These are phyloP conservation scores for Oryzias curvinotus DNA, from an alignment of 2,113 vertebrate genomes.

Conservation along the genomic window DNA sequence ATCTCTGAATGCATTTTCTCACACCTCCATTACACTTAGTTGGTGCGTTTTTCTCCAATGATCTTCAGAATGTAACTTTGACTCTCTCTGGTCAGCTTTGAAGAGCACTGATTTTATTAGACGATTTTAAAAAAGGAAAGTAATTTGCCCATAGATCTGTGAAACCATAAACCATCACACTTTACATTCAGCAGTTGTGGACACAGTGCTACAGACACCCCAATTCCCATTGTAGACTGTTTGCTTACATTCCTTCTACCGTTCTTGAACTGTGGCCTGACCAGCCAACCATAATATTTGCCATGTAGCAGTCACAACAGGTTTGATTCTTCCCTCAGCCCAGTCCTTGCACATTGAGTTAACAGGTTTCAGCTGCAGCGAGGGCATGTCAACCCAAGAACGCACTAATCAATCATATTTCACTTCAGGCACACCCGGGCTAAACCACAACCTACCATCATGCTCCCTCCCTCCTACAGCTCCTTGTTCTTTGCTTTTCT, in stretches of 20 bases:
- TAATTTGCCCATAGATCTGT: conserved; percentile 24
- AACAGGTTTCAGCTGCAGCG: conserved; percentile 72
- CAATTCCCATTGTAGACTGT: conserved; percentile 24
- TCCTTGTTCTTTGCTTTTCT: conserved; percentile 47
- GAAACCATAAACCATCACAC: conserved; percentile 24
- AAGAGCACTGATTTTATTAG: conserved; percentile 43
- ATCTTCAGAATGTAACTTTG: conserved; percentile 20
- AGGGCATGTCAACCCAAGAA: conserved; percentile 66
- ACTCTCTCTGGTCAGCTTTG: conserved; percentile 33
- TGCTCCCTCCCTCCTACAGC: conserved; percentile 33
- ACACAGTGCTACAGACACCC: conserved; percentile 38
- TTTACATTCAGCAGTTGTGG: conserved; percentile 39
- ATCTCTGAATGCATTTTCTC: conserved; percentile 15
- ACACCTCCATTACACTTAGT: conserved; percentile 4
- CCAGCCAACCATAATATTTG: conserved; percentile 66
- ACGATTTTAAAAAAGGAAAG: conserved; percentile 7
- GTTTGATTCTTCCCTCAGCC: conserved; percentile 54
- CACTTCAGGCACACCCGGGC: conserved; percentile 58
- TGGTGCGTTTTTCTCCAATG: conserved; percentile 16
- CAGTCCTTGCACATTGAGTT: conserved; percentile 61
- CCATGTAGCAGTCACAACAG: conserved; percentile 68
- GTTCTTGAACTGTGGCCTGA: conserved; percentile 47
- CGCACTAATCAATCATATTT: conserved; percentile 75
- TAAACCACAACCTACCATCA: conserved; percentile 56
- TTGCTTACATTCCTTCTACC: conserved; percentile 46